Percentiles rank a stretch among this genome's conserved stretches.
Evolutionary conservation across 2,113 vertebrate genomes (phyloP).

Genomic region (Calidris pygmaea): DNA sequence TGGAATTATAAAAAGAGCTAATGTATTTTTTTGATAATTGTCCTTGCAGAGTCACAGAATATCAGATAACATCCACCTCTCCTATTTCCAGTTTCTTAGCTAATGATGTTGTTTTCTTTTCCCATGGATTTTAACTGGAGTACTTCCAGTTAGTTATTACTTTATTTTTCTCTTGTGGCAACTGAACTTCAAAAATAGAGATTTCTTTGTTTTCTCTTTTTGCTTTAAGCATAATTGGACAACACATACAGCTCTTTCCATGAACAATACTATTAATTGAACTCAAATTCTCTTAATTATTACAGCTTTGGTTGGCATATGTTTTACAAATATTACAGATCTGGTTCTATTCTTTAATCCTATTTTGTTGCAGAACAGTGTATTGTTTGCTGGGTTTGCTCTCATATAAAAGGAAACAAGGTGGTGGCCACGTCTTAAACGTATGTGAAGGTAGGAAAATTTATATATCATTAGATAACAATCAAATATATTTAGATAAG

Average conservation of each 20-base stretch:
- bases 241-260: not conserved
- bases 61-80: not conserved
- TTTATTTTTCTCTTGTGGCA: not conserved
- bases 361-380: not conserved
- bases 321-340: not conserved
- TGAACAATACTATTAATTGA: not conserved
- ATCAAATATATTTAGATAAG: not conserved
- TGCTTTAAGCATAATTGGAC: not conserved
- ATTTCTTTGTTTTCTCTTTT: not conserved
- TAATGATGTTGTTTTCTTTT: not conserved
- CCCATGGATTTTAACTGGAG: not conserved
- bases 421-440: not conserved
- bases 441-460: not conserved
- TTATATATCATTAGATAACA: not conserved
- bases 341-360: not conserved
- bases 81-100: not conserved
- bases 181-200: not conserved
- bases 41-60: not conserved
- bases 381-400: not conserved
- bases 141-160: not conserved
- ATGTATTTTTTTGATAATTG: not conserved
- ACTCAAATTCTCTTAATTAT: not conserved
- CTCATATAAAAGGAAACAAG: not conserved
- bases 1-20: not conserved
- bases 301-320: not conserved